A percentile compares a stretch with the other conserved stretches of the same genome.
These are phyloP conservation scores for Sesamia nonagrioides DNA, from an alignment of 1,140 invertebrate genomes.

Conservation along the genomic window DNA sequence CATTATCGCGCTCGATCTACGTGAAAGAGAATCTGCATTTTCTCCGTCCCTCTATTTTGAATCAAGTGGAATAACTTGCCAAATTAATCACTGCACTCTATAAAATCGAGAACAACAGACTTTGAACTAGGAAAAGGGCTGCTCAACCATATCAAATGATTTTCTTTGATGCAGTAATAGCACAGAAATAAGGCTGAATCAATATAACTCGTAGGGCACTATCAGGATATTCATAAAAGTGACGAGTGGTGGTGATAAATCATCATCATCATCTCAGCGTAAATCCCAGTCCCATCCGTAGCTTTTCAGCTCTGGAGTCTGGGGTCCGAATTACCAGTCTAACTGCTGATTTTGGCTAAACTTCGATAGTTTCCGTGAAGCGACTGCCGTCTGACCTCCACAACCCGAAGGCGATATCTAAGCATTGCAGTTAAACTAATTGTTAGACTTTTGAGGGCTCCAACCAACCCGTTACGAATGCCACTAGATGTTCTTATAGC, in stretches of 20 bases:
- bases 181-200: constrained; percentile 12
- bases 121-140: not conserved
- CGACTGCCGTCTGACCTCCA: too few relatives aligned
- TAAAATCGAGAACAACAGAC: not conserved
- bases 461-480: too few relatives aligned
- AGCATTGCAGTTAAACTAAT: too few relatives aligned
- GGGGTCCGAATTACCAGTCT: too few relatives aligned
- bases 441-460: too few relatives aligned
- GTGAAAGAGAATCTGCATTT: not conserved
- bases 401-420: too few relatives aligned
- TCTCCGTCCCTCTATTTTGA: not conserved
- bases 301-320: too few relatives aligned
- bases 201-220: not conserved
- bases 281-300: too few relatives aligned
- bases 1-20: not conserved
- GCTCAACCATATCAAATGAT: not conserved
- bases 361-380: too few relatives aligned
- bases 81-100: not conserved
- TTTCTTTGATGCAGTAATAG: not conserved
- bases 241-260: constrained; percentile 9
- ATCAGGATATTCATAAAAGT: not conserved
- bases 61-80: not conserved
- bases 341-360: too few relatives aligned
- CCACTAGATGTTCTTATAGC: too few relatives aligned
- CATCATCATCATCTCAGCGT: too few relatives aligned